phyloP scores from a whole-genome alignment of 2,797 vertebrate species.

The Octomys mimax region DNA sequence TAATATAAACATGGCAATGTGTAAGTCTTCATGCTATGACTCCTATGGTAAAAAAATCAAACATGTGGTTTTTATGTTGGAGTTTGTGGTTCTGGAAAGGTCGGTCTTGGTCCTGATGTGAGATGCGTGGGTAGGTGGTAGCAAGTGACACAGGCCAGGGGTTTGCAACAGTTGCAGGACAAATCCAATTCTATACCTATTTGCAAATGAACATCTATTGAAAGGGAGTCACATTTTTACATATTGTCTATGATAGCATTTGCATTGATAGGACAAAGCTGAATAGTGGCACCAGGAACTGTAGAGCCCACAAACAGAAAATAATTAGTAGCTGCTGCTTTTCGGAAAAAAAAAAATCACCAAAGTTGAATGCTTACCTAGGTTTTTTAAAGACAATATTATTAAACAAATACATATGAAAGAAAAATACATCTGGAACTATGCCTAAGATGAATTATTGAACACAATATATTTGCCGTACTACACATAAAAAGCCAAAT shows the following conservation, averaged over 20 bases:
- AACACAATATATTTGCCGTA: neutral
- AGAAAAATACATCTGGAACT: neutral
- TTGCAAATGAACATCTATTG: constrained; percentile 21
- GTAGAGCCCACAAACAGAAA: neutral
- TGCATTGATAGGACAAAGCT: neutral
- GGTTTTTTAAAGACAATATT: neutral
- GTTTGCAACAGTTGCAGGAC: neutral
- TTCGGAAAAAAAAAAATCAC: neutral
- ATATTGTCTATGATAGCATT: neutral
- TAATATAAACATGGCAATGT: neutral
- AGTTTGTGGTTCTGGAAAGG: neutral
- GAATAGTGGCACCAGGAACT: neutral
- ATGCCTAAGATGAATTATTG: neutral
- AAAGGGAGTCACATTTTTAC: neutral
- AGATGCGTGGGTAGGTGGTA: neutral
- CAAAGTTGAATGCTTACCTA: constrained; percentile 24
- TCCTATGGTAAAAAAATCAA: neutral
- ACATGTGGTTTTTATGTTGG: neutral
- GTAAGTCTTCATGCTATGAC: neutral
- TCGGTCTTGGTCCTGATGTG: neutral
- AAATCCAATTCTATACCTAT: neutral
- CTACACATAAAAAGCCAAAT: neutral
- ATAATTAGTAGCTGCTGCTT: neutral
- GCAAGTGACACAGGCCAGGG: neutral
- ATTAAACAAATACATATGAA: neutral